Evolutionary conservation across 2,888 invertebrate species (phyloP).

Genomic region (Acanthosepion pharaonis): DNA sequence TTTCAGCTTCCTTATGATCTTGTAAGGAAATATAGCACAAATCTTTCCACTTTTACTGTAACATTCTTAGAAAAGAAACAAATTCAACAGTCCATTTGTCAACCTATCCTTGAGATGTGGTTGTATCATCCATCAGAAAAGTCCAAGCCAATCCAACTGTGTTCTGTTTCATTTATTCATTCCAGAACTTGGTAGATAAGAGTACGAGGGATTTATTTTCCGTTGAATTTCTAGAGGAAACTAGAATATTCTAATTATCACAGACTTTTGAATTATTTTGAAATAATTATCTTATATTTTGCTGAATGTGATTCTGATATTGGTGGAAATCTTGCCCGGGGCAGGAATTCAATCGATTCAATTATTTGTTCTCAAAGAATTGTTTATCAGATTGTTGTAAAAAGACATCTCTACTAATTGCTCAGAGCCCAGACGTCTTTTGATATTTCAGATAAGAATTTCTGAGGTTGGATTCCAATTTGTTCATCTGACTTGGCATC

Average conservation of each 20-base stretch:
- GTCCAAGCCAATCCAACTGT: too few relatives aligned
- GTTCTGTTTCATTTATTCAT: not conserved
- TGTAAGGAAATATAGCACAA: too few relatives aligned
- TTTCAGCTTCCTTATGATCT: too few relatives aligned
- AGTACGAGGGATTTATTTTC: not conserved
- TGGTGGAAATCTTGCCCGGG: not conserved
- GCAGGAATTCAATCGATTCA: constrained; percentile 12
- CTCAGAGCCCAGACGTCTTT: not conserved
- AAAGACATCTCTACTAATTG: constrained; percentile 15
- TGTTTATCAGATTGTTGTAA: constrained; percentile 33
- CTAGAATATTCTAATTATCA: not conserved
- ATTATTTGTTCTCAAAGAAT: constrained; percentile 21
- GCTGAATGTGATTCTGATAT: constrained; percentile 33
- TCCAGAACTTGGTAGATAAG: not conserved
- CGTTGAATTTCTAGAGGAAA: not conserved
- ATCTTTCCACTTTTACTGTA: too few relatives aligned
- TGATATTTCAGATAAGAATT: constrained; percentile 21
- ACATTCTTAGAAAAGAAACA: too few relatives aligned
- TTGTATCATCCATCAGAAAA: too few relatives aligned
- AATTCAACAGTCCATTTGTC: too few relatives aligned
- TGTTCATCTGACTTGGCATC: not conserved
- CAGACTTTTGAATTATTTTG: not conserved
- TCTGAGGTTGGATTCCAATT: not conserved
- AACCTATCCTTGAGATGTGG: too few relatives aligned
- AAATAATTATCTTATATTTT: not conserved